Conservation (phyloP, 1,140 invertebrate species). For the Drosophila albomicans region DNA sequence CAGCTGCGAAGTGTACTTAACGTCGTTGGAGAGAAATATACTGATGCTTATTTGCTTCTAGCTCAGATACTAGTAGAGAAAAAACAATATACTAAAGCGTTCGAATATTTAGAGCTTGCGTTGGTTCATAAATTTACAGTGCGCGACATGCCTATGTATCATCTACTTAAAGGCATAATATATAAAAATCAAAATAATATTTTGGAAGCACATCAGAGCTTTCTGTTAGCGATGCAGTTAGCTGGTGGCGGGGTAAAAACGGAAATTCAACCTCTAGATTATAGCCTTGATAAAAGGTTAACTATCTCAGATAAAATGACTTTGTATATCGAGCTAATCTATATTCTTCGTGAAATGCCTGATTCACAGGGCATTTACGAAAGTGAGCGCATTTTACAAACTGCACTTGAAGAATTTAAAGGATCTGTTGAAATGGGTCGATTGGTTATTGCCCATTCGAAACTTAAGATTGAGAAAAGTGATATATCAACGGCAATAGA, state of each 20-base stretch:
- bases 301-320: constrained; percentile 92
- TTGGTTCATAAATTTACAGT: constrained; percentile 96
- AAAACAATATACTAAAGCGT: constrained; percentile 91
- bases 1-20: constrained; percentile 91
- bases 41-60: constrained; percentile 94
- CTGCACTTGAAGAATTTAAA: constrained; percentile 91
- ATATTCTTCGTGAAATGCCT: constrained; percentile 89
- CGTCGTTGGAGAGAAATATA: constrained; percentile 90
- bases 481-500: constrained; percentile 93
- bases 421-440: constrained; percentile 94
- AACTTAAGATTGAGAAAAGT: constrained; percentile 91
- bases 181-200: constrained; percentile 91
- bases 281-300: constrained; percentile 17
- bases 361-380: constrained; percentile 89
- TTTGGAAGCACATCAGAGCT: constrained; percentile 91
- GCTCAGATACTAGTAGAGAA: constrained; percentile 93
- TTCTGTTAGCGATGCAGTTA: constrained; percentile 89
- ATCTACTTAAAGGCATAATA: constrained; percentile 93
- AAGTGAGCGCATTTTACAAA: constrained; percentile 91
- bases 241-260: constrained; percentile 63
- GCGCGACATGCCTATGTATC: constrained; percentile 95
- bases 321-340: constrained; percentile 94
- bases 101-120: constrained; percentile 94
- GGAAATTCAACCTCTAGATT: neutral
- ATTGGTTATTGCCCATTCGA: constrained; percentile 93